Base-by-base conservation (phyloP, 2,888 invertebrate genomes). In the Mythimna lalbum region DNA sequence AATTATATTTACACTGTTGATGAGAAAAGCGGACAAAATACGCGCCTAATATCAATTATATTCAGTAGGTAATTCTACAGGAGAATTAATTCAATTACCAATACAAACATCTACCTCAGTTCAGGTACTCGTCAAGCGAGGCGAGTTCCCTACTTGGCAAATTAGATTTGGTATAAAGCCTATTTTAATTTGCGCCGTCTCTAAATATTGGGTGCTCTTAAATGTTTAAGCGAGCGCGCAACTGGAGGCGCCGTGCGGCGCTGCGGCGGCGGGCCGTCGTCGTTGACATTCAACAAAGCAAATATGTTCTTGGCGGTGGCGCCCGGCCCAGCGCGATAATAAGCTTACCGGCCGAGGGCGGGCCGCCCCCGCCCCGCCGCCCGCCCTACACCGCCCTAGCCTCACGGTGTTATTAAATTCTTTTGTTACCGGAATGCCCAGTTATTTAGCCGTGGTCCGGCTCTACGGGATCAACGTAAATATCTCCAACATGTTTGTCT, bases 131-230 rank as follows among this genome's bases (percentile, higher is more conserved):
- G 88, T 90, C 92, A 91, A 92, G 90, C 92, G 92, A 89, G 88
- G 84, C 90, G 88, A 87, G 89, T 90, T 89, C 93, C 91, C 91
- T 92, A 90, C 93, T 95, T 94, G 91, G 90, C 91, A 95, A 96
- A 95, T 96, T 95, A 94, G 94, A 95, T 96, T 95, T 95, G 90
- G 92, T 90, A 94, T 94, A 94, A 94, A 95, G 94, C 95, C 95
- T 95, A 93, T 95, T 95, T 95, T 95, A 95, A 96, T 96, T 95
- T 95, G 95, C 92, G 90, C 91, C 92, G 91, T 93, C 91, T 92
- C 92, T 94, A 95, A 94, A 95, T 93, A 95, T 91, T 92, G 93
- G 89, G 88, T 92, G 91, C 92, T 94, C 91, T 94, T 94, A 93
- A 95, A 95, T 95, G 94, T 95, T 95, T 93, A 92, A 95, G 90